Evolutionary conservation across 1,140 invertebrate species (phyloP), one percentile per base, ranked within the genome.

Genomic region (Pissodes strobi): DNA sequence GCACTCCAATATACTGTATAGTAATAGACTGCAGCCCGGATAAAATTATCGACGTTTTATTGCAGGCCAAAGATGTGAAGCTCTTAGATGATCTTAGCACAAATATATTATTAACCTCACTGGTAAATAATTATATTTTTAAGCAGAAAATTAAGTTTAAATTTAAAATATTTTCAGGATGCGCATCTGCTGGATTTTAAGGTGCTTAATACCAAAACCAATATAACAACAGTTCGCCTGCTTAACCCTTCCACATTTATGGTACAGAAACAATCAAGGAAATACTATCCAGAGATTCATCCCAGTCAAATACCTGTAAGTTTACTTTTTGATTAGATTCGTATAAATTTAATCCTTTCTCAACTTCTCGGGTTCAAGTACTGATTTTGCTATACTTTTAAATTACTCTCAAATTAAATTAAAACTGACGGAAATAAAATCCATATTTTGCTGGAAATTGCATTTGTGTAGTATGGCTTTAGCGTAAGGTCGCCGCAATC

Each of bases 61-160:
- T 83, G 22, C 89, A 94, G 78, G 92, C 92, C 0, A 86, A 88
- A 72, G 89, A 94, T 75, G 85, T 95, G 1, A 89, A 89, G 63
- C 85, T 95, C 77, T 80, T 94, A 68, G 86, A 85, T 34, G 63
- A 65, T 88, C 90, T 72, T 88, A 90, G 72, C 82, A 82, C 74
- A 80, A 78, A 59, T 83, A 83, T 65, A 49, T 82, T 87, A 4
- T 74, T 88, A 43, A 84, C 84, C 18, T 81, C 82, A n/a, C 65
- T 87, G 53, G 76, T 78, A 72, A 73, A 64, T 43, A 25, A 18
- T 39, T 23, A 15, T 22, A 9, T 23, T 3, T 2, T 43, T 43
- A 9, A 13, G 10, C 21, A 48, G 5, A 48, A 9, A 25, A 3
- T 6, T 37, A 2, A 4, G 9, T 37, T 30, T 10, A 10, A 22